Percentiles rank a stretch among this genome's conserved stretches.
These are phyloP conservation scores for Psilanteris sp. DNA, from an alignment of 1,140 invertebrate genomes.

Conservation along the genomic window DNA sequence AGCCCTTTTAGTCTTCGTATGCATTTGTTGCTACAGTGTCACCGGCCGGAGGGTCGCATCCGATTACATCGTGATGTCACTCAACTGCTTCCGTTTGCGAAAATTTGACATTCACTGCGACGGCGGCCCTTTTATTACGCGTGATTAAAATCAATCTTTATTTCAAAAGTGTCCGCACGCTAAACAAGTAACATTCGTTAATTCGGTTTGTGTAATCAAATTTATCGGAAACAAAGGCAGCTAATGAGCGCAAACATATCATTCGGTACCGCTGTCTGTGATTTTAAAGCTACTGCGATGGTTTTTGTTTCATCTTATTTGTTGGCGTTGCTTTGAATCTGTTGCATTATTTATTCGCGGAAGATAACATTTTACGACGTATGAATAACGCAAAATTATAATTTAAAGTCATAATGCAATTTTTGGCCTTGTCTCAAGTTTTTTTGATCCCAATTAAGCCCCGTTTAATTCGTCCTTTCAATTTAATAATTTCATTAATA, in stretches of 20 bases:
- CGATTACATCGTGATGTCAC: constrained; percentile 66
- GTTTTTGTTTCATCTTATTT: too few relatives aligned
- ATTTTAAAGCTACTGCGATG: too few relatives aligned
- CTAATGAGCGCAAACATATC: constrained; percentile 8
- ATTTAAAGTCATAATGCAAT: too few relatives aligned
- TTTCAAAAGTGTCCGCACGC: constrained; percentile 15
- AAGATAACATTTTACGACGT: too few relatives aligned
- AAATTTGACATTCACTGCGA: constrained; percentile 49
- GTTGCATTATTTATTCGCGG: too few relatives aligned
- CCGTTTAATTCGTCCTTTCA: too few relatives aligned
- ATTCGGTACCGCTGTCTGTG: too few relatives aligned
- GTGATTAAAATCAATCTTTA: constrained; percentile 53
- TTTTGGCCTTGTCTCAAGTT: too few relatives aligned
- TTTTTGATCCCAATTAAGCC: too few relatives aligned
- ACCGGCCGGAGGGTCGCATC: constrained; percentile 62
- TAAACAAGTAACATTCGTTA: constrained; percentile 20
- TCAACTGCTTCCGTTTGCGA: constrained; percentile 64
- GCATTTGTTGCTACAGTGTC: constrained; percentile 71
- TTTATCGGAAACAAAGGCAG: constrained; percentile 11
- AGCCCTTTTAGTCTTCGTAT: constrained; percentile 65
- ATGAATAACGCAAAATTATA: too few relatives aligned
- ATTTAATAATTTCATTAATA: too few relatives aligned
- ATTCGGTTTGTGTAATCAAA: constrained; percentile 29
- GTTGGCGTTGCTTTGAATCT: too few relatives aligned
- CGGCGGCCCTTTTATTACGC: constrained; percentile 48